phyloP scores from a whole-genome alignment of 2,888 invertebrate species.

The Eurois occulta region DNA sequence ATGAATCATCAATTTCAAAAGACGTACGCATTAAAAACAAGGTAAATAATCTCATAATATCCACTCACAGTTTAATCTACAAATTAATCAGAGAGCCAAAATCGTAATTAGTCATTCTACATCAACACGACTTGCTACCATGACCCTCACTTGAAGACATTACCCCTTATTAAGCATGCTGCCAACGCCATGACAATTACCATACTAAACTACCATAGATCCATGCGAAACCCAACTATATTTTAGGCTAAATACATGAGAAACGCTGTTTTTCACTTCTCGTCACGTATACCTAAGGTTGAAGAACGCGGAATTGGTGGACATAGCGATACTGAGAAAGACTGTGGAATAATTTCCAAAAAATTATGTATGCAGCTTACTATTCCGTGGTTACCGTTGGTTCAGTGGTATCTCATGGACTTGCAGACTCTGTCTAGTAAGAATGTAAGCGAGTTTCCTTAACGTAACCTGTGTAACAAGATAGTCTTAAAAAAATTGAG shows the following conservation, averaged over 20 bases:
- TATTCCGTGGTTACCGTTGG: constrained; percentile 59
- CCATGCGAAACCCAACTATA: constrained; percentile 65
- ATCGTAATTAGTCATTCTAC: constrained; percentile 37
- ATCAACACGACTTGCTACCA: constrained; percentile 28
- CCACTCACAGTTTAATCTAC: constrained; percentile 20
- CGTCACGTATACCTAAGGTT: constrained; percentile 78
- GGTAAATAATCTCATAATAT: constrained; percentile 31
- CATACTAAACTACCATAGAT: constrained; percentile 75
- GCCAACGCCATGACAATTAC: constrained; percentile 73
- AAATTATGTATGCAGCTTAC: constrained; percentile 66
- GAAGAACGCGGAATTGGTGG: constrained; percentile 76
- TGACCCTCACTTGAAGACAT: constrained; percentile 60
- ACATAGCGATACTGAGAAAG: constrained; percentile 61
- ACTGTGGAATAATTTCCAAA: constrained; percentile 68
- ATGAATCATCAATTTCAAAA: constrained; percentile 24
- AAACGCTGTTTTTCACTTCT: constrained; percentile 71
- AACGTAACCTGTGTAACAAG: constrained; percentile 45
- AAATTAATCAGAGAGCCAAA: constrained; percentile 44
- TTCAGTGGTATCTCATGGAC: constrained; percentile 34
- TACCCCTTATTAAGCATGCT: constrained; percentile 72
- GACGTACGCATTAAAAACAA: constrained; percentile 9
- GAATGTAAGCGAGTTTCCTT: constrained; percentile 21
- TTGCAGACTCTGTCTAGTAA: constrained; percentile 47
- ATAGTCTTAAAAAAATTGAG: not conserved
- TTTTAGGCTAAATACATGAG: constrained; percentile 75